These are phyloP conservation scores for Atherix ibis DNA, from an alignment of 2,888 invertebrate species.

Conservation along the genomic window DNA sequence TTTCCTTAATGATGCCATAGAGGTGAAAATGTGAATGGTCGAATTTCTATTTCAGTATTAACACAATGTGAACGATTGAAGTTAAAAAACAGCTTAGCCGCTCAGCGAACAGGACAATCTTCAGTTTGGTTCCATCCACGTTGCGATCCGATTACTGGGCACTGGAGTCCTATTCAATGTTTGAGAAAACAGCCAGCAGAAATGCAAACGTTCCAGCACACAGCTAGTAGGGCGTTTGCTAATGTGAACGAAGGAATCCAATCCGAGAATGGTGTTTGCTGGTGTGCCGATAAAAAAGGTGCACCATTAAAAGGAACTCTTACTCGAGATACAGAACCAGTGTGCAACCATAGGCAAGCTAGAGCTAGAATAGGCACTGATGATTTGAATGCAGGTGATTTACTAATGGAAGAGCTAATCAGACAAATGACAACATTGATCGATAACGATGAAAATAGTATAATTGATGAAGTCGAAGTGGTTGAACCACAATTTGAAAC, in stretches of 20 bases:
- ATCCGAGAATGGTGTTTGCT: slow-evolving; percentile 52
- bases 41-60: slow-evolving; percentile 36
- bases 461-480: slow-evolving; percentile 12
- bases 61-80: slow-evolving; percentile 67
- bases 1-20: neutral
- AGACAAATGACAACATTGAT: slow-evolving; percentile 45
- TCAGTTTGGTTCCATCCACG: slow-evolving; percentile 49
- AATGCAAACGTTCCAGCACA: neutral
- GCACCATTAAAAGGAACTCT: slow-evolving; percentile 67
- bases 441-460: slow-evolving; percentile 27
- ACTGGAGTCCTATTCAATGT: slow-evolving; percentile 72
- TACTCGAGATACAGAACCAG: slow-evolving; percentile 56
- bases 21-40: slow-evolving; percentile 4
- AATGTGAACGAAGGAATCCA: slow-evolving; percentile 7
- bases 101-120: slow-evolving; percentile 42
- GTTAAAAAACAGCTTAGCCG: slow-evolving; percentile 59
- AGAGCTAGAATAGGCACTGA: slow-evolving; percentile 36
- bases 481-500: slow-evolving; percentile 28
- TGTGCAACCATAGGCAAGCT: slow-evolving; percentile 67
- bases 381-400: slow-evolving; percentile 32
- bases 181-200: slow-evolving; percentile 37
- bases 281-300: slow-evolving; percentile 73
- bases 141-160: slow-evolving; percentile 54
- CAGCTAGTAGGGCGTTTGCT: slow-evolving; percentile 17
- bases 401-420: slow-evolving; percentile 53